phyloP scores from a whole-genome alignment of 2,888 invertebrate genomes.

The Holacanthella duospinosa region DNA sequence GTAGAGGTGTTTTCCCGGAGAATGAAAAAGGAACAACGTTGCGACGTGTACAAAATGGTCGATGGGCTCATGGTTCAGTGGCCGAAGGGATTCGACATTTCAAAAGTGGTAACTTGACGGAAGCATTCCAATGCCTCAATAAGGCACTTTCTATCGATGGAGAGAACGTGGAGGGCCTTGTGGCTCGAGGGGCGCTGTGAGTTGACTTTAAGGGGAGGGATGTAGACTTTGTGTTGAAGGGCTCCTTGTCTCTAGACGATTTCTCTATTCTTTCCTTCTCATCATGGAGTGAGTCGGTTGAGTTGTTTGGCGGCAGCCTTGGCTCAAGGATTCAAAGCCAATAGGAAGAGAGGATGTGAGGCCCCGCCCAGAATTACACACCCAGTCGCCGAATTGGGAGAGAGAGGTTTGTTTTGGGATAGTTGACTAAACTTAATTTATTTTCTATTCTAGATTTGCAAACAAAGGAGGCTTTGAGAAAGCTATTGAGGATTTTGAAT shows the following conservation, averaged over 20 bases:
- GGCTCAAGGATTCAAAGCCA: neutral
- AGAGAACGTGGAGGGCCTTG: slow-evolving; percentile 80
- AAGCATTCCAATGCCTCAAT: slow-evolving; percentile 88
- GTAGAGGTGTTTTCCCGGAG: slow-evolving; percentile 62
- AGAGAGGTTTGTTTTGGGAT: neutral
- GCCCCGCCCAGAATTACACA: no score
- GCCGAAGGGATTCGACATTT: slow-evolving; percentile 93
- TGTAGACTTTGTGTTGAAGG: no score
- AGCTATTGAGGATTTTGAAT: slow-evolving; percentile 89
- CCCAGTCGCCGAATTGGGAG: neutral
- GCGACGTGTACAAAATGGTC: slow-evolving; percentile 79
- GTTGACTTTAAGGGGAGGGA: slow-evolving; percentile 38
- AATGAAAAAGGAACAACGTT: slow-evolving; percentile 73
- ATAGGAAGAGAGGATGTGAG: no score
- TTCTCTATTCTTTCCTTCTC: neutral
- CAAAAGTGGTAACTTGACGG: slow-evolving; percentile 81
- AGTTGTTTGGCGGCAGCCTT: no score
- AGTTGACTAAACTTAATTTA: neutral
- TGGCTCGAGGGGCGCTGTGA: slow-evolving; percentile 77
- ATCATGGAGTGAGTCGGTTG: neutral
- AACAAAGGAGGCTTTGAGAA: slow-evolving; percentile 87
- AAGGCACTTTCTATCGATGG: slow-evolving; percentile 86
- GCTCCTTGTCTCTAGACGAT: neutral
- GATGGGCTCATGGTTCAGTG: slow-evolving; percentile 86
- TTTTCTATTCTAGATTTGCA: slow-evolving; percentile 52